Conservation (phyloP, 2,888 invertebrate genomes). For the Harpalus rufipes region DNA sequence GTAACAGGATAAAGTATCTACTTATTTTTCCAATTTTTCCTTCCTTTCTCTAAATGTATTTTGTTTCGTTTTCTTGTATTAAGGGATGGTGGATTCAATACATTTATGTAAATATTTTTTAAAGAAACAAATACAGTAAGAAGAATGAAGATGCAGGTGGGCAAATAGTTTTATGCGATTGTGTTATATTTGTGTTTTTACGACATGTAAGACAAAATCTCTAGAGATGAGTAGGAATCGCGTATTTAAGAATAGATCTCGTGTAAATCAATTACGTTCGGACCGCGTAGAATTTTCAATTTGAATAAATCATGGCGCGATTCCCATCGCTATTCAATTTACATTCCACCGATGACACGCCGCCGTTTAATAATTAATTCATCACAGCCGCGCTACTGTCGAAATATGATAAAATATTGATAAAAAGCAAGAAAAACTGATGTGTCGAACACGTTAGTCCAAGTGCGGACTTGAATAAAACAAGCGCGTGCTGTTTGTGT, state of each 20-base stretch:
- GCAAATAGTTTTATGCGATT: no score
- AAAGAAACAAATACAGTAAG: no score
- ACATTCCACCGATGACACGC: constrained; percentile 53
- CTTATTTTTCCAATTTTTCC: no score
- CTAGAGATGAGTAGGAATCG: neutral
- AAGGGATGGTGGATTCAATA: no score
- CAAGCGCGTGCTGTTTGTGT: constrained; percentile 41
- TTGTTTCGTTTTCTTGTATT: no score
- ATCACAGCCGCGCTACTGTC: constrained; percentile 28
- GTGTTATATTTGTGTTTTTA: no score
- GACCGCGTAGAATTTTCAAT: constrained; percentile 43
- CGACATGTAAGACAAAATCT: neutral
- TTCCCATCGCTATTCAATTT: constrained; percentile 58
- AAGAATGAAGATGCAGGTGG: no score
- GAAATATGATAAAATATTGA: constrained; percentile 59
- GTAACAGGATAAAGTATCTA: no score
- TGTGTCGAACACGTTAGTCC: constrained; percentile 38
- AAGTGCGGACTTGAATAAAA: constrained; percentile 51
- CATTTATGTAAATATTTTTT: no score
- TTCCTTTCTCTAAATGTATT: no score
- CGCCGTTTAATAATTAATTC: constrained; percentile 52
- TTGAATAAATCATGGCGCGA: constrained; percentile 56
- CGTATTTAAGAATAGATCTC: constrained; percentile 38
- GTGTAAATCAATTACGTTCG: constrained; percentile 45
- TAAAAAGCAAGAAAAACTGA: constrained; percentile 55